These are phyloP conservation scores for Clarias laeviceps DNA, from an alignment of 2,797 vertebrate genomes.

Conservation along the genomic window DNA sequence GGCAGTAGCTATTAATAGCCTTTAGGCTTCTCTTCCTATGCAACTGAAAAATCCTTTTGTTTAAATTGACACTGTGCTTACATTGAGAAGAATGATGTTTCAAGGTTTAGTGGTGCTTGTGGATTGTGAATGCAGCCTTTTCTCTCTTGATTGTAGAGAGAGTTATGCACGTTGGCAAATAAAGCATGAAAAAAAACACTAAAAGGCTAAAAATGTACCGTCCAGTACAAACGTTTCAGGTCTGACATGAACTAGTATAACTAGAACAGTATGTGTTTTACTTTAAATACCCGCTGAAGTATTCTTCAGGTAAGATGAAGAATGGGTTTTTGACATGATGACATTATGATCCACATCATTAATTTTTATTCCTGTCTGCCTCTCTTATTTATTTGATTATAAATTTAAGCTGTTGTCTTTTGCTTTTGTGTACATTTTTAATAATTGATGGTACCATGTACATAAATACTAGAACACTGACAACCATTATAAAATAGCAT, in stretches of 20 bases:
- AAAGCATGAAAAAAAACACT: background rate
- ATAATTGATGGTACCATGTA: background rate
- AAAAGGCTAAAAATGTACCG: background rate
- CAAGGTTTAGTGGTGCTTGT: background rate
- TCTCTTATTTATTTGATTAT: background rate
- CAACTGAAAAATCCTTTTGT: slow-evolving; percentile 4
- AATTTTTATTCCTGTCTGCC: background rate
- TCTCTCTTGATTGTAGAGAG: background rate
- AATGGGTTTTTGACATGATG: background rate
- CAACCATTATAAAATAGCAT: background rate
- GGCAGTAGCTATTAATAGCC: background rate
- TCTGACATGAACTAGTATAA: background rate
- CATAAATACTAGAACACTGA: background rate
- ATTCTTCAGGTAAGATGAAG: background rate
- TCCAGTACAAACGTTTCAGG: background rate
- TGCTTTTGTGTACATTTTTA: background rate
- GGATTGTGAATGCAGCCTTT: background rate
- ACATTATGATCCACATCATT: background rate
- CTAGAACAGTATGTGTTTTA: too few species aligned
- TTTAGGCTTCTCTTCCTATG: slow-evolving; percentile 27
- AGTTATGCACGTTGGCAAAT: background rate
- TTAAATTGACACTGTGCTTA: background rate
- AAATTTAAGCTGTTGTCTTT: background rate
- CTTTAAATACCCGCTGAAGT: background rate
- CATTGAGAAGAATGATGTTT: background rate